These are phyloP conservation scores for Salmo trutta DNA, from an alignment of 2,797 vertebrate genomes.

Conservation along the genomic window DNA sequence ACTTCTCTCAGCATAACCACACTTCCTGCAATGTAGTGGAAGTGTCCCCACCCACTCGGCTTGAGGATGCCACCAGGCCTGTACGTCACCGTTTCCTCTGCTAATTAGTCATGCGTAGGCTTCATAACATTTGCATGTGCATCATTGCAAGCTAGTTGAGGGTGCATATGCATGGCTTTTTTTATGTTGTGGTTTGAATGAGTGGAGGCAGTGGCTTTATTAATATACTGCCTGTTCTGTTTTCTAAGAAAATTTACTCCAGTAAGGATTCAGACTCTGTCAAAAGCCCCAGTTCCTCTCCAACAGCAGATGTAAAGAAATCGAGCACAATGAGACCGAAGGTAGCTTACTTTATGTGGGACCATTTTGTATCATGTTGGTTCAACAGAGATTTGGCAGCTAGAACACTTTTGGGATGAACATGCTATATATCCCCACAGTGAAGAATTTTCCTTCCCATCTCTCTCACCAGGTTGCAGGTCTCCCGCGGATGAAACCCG, in stretches of 20 bases:
- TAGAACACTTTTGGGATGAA: no score
- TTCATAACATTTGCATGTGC: background rate
- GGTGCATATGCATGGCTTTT: background rate
- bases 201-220: background rate
- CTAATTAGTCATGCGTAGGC: background rate
- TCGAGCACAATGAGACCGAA: slow-evolving; percentile 44
- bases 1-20: slow-evolving; percentile 64
- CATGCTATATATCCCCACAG: background rate
- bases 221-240: background rate
- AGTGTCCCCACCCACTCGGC: slow-evolving; percentile 12
- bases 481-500: slow-evolving; percentile 68
- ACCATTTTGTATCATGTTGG: background rate
- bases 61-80: slow-evolving; percentile 7
- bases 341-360: slow-evolving; percentile 46
- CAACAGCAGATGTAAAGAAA: slow-evolving; percentile 32
- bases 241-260: slow-evolving; percentile 52
- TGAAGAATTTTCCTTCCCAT: slow-evolving; percentile 2
- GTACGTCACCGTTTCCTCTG: slow-evolving; percentile 35
- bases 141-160: background rate
- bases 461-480: slow-evolving; percentile 77
- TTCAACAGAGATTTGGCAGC: background rate
- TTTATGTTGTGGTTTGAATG: background rate
- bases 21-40: slow-evolving; percentile 35
- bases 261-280: slow-evolving; percentile 36
- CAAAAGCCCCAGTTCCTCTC: slow-evolving; percentile 25